A percentile compares a stretch with the other conserved stretches of the same genome.
These are phyloP conservation scores for Acronicta aceris DNA, from an alignment of 2,888 invertebrate genomes.

Conservation along the genomic window DNA sequence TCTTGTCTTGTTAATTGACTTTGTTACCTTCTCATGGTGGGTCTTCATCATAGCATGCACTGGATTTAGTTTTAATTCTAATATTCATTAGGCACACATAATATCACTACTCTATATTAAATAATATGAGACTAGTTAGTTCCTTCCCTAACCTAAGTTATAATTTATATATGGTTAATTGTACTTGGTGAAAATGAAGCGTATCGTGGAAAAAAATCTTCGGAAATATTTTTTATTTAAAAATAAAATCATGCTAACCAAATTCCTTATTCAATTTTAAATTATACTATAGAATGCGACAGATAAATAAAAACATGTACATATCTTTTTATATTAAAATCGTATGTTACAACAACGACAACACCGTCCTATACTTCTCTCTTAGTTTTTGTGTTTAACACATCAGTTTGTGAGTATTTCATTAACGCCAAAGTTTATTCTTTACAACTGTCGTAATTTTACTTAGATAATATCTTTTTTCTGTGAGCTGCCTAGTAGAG, in stretches of 20 bases:
- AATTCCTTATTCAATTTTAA: constrained; percentile 40
- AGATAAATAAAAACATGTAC: constrained; percentile 49
- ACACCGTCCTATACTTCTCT: constrained; percentile 24
- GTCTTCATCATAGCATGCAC: constrained; percentile 52
- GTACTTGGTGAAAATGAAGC: constrained; percentile 86
- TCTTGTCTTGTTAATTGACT: constrained; percentile 49
- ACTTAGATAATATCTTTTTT: constrained; percentile 82
- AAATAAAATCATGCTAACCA: constrained; percentile 42
- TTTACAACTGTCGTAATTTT: constrained; percentile 15
- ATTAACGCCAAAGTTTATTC: constrained; percentile 33
- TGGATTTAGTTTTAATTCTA: constrained; percentile 64
- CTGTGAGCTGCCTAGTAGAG: constrained; percentile 82
- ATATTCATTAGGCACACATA: constrained; percentile 84
- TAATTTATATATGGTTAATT: constrained; percentile 81
- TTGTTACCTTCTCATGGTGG: constrained; percentile 41
- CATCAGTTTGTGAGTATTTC: constrained; percentile 56
- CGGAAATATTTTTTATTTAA: constrained; percentile 60
- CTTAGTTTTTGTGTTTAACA: constrained; percentile 59
- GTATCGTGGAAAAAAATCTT: constrained; percentile 76
- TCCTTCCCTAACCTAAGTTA: constrained; percentile 82
- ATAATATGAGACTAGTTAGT: constrained; percentile 89
- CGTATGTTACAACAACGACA: constrained; percentile 46
- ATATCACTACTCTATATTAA: constrained; percentile 85
- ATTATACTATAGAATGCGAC: constrained; percentile 42
- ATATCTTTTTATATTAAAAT: constrained; percentile 35